Evolutionary conservation across 2,888 invertebrate species (phyloP).

Genomic region (Zeuzera pyrina): DNA sequence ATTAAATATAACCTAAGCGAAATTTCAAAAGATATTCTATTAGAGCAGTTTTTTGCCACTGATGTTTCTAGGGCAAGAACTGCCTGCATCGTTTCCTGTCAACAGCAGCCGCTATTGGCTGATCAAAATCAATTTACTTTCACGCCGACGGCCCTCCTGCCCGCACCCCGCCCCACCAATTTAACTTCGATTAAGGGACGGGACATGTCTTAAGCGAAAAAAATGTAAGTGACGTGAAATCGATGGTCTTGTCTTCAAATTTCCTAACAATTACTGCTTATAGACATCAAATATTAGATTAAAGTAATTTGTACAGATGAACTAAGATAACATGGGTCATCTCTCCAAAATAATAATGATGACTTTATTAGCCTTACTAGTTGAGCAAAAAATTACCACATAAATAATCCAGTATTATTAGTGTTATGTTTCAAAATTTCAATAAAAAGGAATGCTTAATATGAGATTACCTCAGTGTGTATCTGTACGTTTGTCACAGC

Average conservation of each 20-base stretch:
- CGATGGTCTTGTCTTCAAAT: no score
- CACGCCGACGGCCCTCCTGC: conserved; percentile 4
- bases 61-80: not conserved
- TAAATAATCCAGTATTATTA: no score
- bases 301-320: no score
- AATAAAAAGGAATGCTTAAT: no score
- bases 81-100: conserved; percentile 1
- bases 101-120: conserved; percentile 11
- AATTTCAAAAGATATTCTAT: not conserved
- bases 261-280: conserved; percentile 4
- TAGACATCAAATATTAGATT: no score
- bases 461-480: no score
- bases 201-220: conserved; percentile 26
- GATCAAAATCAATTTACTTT: conserved; percentile 30
- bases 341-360: no score
- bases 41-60: not conserved
- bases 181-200: conserved; percentile 43
- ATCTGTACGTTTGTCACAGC: no score
- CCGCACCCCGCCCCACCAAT: conserved; percentile 29
- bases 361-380: no score
- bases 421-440: no score
- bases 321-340: no score
- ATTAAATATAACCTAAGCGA: not conserved
- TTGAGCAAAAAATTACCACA: no score
- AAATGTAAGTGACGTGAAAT: conserved; percentile 13